Conservation (phyloP, 2,113 vertebrate species). For the Glareola pratincola region DNA sequence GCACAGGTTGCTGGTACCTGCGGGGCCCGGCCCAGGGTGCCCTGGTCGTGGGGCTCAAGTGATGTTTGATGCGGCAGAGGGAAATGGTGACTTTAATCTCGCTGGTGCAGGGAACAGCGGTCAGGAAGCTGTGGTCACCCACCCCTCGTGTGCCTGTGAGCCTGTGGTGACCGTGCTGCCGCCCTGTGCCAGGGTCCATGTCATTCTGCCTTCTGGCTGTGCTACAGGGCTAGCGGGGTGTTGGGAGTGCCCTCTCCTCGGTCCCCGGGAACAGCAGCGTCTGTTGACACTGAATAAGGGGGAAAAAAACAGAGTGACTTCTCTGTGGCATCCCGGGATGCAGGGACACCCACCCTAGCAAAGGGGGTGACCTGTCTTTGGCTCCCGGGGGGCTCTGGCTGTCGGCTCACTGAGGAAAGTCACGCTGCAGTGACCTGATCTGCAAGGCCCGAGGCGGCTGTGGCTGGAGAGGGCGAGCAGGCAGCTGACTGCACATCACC, state of each 20-base stretch:
- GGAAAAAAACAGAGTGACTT: background rate
- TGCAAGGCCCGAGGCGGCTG: background rate
- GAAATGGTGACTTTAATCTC: background rate
- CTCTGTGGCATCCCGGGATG: background rate
- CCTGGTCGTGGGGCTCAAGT: rapidly evolving
- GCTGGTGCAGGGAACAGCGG: rapidly evolving
- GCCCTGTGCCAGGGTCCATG: rapidly evolving
- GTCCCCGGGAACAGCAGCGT: background rate
- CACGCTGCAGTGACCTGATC: background rate
- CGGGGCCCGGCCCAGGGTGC: rapidly evolving
- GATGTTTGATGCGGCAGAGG: rapidly evolving
- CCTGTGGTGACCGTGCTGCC: rapidly evolving
- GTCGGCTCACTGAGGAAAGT: background rate
- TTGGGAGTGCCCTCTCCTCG: rapidly evolving
- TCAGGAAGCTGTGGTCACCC: background rate
- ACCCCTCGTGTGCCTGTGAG: rapidly evolving
- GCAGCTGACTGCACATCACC: background rate
- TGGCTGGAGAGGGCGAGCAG: background rate
- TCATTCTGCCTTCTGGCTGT: background rate
- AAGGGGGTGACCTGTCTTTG: background rate
- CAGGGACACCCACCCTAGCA: background rate
- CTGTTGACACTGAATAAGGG: background rate
- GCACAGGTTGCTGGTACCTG: background rate
- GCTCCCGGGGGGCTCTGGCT: background rate
- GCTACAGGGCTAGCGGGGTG: background rate